Base-by-base conservation (phyloP, 2,797 vertebrate species). In the Cottoperca gobio region DNA sequence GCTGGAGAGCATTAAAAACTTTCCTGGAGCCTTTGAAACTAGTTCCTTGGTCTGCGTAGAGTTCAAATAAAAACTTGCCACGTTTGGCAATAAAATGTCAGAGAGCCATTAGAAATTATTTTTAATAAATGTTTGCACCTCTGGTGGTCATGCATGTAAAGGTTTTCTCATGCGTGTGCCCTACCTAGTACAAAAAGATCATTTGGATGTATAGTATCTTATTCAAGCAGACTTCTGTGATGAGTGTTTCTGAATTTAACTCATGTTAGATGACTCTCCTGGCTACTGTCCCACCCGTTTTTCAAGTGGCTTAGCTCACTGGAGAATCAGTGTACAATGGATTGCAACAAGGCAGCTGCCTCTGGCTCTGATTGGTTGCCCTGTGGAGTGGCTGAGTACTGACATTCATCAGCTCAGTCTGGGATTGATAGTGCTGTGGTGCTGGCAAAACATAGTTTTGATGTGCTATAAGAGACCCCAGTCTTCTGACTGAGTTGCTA, bases 1-100 rank as follows among this genome's bases (percentile, higher is more conserved):
- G 68, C 79, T 84, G 77, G 54, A 70, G 61, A 65, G 65, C 59
- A 83, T 89, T 89, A 81, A 78, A 84, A 62, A 68, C 37, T 59
- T 81, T 64, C 78, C 70, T 61, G 26, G 59, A 67, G 64, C 50
- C 54, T 82, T 83, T 80, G 62, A 76, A 78, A 73, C 53, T 0
- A 57, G 49, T 65, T 40, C 33, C 21, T 52, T 1, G 0, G 63
- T 68, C 50, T 69, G 48, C 31, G 5, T 57, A 9, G 4, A 68
- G 57, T 72, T 73, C 33, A 37, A 61, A 54, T 43, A 71, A 67
- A 73, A 65, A 11, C 39, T 9, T 14, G 23, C 24, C 23, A 52
- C 6, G 13, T 49, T 62, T 55, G 19, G 37, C n/a, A 37, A 35
- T 68, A 42, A 69, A 65, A 23, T 67, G 37, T 62, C 53, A 35